Percentiles rank a stretch among this genome's conserved stretches.
Conservation (phyloP, 2,888 invertebrate species). For the Hydropsyche betteni region DNA sequence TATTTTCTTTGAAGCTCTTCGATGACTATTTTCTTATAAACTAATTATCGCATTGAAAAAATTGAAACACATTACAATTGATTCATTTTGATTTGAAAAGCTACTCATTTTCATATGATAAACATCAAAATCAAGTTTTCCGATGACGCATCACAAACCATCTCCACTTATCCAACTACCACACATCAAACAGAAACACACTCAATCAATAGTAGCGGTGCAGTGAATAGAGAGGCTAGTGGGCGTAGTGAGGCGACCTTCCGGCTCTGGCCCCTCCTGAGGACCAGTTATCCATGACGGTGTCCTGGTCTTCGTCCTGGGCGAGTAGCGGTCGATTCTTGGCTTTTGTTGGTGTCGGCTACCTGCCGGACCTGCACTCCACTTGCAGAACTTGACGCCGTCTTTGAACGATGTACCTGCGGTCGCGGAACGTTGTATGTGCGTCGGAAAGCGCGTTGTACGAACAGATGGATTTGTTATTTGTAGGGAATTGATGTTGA, state of each 20-base stretch:
- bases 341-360: constrained; percentile 62
- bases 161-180: no score
- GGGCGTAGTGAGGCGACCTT: constrained; percentile 1
- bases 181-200: no score
- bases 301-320: neutral
- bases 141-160: no score
- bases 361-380: constrained; percentile 38
- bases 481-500: no score
- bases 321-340: constrained; percentile 29
- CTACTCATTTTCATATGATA: no score
- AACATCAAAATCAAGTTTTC: no score
- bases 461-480: no score
- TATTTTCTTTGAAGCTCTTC: no score
- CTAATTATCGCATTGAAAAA: no score
- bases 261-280: neutral
- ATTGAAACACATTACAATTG: no score
- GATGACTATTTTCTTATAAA: no score
- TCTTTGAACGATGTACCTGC: constrained; percentile 43
- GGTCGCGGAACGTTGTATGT: constrained; percentile 55
- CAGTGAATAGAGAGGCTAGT: neutral
- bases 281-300: neutral
- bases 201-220: neutral
- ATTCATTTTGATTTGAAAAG: no score
- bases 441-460: constrained; percentile 28
- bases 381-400: constrained; percentile 45